Percentiles rank a stretch among this genome's conserved stretches.
Evolutionary conservation across 2,113 vertebrate species (phyloP).

Genomic region (Agelaius phoeniceus): DNA sequence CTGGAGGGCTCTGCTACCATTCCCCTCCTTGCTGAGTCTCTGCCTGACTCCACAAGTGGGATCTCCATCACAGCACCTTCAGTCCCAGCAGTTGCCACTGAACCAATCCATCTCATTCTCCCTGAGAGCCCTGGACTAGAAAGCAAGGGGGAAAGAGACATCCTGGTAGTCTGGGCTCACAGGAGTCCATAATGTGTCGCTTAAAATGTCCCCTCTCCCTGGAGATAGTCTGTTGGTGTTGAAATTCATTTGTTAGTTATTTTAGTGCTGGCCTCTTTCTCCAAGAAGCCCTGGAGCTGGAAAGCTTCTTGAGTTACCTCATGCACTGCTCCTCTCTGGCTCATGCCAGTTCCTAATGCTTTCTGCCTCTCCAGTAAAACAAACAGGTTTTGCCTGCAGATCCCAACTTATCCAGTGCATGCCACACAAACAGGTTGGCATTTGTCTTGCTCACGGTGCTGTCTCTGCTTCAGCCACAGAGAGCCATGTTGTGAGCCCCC

Average conservation of each 20-base stretch:
- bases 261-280: slow-evolving; percentile 13
- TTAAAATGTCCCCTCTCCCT: background rate
- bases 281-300: slow-evolving; percentile 25
- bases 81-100: background rate
- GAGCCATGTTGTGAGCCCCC: background rate
- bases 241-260: slow-evolving; percentile 30
- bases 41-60: background rate
- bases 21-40: fast-evolving
- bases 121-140: background rate
- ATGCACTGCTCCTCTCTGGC: background rate
- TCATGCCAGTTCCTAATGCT: background rate
- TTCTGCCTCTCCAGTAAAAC: slow-evolving; percentile 26
- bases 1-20: background rate
- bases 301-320: slow-evolving; percentile 31
- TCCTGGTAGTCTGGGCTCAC: background rate
- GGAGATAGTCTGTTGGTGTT: background rate
- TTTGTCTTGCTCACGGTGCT: fast-evolving
- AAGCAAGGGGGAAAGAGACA: background rate
- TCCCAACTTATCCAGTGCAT: background rate
- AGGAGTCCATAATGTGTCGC: fast-evolving
- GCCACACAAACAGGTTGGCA: background rate
- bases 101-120: fast-evolving
- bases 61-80: background rate
- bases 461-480: background rate
- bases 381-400: slow-evolving; percentile 32